These are phyloP conservation scores for Psittacara wagleri DNA, from an alignment of 2,113 vertebrate genomes.

Conservation along the genomic window DNA sequence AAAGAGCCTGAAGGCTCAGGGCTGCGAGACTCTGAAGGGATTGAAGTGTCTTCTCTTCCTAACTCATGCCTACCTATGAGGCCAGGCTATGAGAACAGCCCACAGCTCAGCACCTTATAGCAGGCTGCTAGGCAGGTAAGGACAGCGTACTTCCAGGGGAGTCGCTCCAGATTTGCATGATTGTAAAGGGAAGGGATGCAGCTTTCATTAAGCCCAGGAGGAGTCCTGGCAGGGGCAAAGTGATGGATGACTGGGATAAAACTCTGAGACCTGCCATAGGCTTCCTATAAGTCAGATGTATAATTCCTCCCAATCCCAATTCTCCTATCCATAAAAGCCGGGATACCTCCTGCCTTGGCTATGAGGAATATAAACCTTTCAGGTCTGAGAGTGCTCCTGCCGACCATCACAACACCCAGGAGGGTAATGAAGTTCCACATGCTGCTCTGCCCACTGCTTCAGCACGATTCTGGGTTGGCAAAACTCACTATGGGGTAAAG, in stretches of 20 bases:
- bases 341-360: neutral
- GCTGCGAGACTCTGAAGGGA: neutral
- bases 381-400: neutral
- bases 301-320: neutral
- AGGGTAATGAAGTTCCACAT: accelerated
- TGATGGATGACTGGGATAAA: neutral
- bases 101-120: neutral
- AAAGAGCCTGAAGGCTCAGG: neutral
- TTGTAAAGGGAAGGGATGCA: neutral
- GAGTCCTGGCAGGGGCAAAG: neutral
- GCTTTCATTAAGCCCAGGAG: neutral
- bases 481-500: neutral
- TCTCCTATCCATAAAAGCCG: neutral
- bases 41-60: neutral
- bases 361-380: neutral
- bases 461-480: neutral
- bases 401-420: neutral
- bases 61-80: neutral
- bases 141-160: neutral
- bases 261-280: neutral
- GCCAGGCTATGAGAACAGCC: neutral
- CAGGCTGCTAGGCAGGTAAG: neutral
- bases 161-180: neutral
- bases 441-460: neutral
- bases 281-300: neutral